These are phyloP conservation scores for Gila robusta DNA, from an alignment of 2,797 vertebrate species.

Conservation along the genomic window DNA sequence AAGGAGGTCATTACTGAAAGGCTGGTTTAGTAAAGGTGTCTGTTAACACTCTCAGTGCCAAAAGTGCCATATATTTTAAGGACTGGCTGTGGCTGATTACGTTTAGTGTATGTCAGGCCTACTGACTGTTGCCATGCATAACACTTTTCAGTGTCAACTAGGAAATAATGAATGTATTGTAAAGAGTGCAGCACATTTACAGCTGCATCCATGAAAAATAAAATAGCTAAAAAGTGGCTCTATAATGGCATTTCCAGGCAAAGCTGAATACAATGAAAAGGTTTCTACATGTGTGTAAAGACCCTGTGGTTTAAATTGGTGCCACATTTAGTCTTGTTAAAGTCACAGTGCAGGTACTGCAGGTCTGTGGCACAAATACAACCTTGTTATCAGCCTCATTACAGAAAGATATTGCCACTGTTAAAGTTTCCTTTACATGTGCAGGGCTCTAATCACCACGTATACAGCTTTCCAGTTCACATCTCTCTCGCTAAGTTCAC, in stretches of 20 bases:
- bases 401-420: slow-evolving; percentile 43
- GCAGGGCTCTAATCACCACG: slow-evolving; percentile 43
- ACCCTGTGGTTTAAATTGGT: slow-evolving; percentile 39
- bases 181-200: slow-evolving; percentile 45
- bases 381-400: slow-evolving; percentile 61
- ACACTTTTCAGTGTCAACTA: slow-evolving; percentile 72
- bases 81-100: neutral
- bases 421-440: slow-evolving; percentile 37
- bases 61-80: neutral
- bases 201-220: slow-evolving; percentile 34
- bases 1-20: slow-evolving; percentile 39
- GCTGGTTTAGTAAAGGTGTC: slow-evolving; percentile 57
- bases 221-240: slow-evolving; percentile 39
- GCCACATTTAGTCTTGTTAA: slow-evolving; percentile 60
- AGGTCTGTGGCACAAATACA: slow-evolving; percentile 50
- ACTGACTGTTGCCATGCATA: slow-evolving; percentile 67
- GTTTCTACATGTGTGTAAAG: slow-evolving; percentile 48
- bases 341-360: slow-evolving; percentile 35
- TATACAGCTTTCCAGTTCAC: slow-evolving; percentile 36
- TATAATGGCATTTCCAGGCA: slow-evolving; percentile 79
- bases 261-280: slow-evolving; percentile 67
- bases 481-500: slow-evolving; percentile 25
- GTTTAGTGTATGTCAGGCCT: slow-evolving; percentile 47
- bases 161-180: slow-evolving; percentile 72
- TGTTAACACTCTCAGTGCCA: slow-evolving; percentile 4